Percentiles rank a stretch among this genome's conserved stretches.
phyloP scores from a whole-genome alignment of 2,888 invertebrate genomes.

The Allygus modestus region DNA sequence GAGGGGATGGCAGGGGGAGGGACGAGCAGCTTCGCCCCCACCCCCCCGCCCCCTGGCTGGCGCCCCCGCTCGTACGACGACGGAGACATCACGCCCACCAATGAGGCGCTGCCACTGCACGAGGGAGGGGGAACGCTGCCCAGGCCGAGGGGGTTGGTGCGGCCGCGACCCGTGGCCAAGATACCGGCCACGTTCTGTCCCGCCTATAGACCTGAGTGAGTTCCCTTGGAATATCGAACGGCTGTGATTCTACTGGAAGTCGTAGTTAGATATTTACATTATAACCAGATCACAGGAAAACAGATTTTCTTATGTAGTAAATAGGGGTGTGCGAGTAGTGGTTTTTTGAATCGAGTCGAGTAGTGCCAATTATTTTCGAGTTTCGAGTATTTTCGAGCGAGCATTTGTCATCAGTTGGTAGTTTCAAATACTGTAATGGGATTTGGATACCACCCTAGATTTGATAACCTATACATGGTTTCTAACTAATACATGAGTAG shows the following conservation, averaged over 20 bases:
- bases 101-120: constrained; percentile 79
- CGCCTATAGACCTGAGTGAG: constrained; percentile 68
- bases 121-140: constrained; percentile 90
- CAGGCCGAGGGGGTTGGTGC: constrained; percentile 87
- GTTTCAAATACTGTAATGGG: too few species aligned
- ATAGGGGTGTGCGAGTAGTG: too few species aligned
- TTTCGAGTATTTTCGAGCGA: too few species aligned
- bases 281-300: neutral
- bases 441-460: too few species aligned
- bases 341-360: too few species aligned
- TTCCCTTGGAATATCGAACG: too few species aligned
- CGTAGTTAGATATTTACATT: neutral
- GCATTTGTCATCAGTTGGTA: too few species aligned
- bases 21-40: constrained; percentile 68
- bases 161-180: constrained; percentile 90
- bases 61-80: constrained; percentile 87
- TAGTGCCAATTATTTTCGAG: too few species aligned
- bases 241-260: neutral
- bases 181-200: constrained; percentile 74
- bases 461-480: too few species aligned
- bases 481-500: too few species aligned
- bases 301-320: too few species aligned
- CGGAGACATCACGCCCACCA: constrained; percentile 93
- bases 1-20: constrained; percentile 77
- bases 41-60: constrained; percentile 67